These are phyloP conservation scores for Asbolus verrucosus DNA, from an alignment of 1,140 invertebrate genomes.

Conservation along the genomic window DNA sequence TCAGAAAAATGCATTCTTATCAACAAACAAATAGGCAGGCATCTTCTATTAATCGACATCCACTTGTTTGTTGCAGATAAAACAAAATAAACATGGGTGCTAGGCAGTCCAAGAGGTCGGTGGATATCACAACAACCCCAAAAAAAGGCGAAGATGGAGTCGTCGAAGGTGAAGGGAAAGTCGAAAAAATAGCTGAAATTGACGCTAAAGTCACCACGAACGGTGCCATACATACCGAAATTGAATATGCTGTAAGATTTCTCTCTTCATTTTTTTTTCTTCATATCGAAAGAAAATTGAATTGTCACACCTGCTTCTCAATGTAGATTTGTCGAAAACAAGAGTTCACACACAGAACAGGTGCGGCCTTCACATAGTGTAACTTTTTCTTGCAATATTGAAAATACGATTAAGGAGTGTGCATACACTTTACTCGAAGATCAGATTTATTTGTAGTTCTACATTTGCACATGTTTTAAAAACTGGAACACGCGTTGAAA, in stretches of 20 bases:
- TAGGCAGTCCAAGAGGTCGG: slow-evolving; percentile 86
- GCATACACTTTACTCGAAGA: too few species aligned
- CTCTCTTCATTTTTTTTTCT: too few species aligned
- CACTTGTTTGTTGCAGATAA: slow-evolving; percentile 52
- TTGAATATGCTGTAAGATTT: slow-evolving; percentile 62
- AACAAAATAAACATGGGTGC: slow-evolving; percentile 75
- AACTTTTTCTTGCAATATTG: too few species aligned
- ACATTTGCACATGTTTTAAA: too few species aligned
- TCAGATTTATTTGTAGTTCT: too few species aligned
- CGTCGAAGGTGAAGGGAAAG: slow-evolving; percentile 73
- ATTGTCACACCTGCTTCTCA: neutral
- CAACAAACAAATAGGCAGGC: neutral
- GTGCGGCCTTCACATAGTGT: neutral
- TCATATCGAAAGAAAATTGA: too few species aligned
- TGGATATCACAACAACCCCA: slow-evolving; percentile 84
- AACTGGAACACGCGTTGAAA: too few species aligned
- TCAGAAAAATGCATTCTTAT: slow-evolving; percentile 10
- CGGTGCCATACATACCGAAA: slow-evolving; percentile 76
- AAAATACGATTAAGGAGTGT: too few species aligned
- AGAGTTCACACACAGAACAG: neutral
- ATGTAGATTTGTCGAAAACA: too few species aligned
- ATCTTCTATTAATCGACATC: neutral
- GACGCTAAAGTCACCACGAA: slow-evolving; percentile 77
- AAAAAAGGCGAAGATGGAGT: slow-evolving; percentile 76
- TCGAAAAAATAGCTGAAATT: slow-evolving; percentile 76